Evolutionary conservation across 2,113 vertebrate genomes (phyloP).

Genomic region (Brachypodius melanocephalos): DNA sequence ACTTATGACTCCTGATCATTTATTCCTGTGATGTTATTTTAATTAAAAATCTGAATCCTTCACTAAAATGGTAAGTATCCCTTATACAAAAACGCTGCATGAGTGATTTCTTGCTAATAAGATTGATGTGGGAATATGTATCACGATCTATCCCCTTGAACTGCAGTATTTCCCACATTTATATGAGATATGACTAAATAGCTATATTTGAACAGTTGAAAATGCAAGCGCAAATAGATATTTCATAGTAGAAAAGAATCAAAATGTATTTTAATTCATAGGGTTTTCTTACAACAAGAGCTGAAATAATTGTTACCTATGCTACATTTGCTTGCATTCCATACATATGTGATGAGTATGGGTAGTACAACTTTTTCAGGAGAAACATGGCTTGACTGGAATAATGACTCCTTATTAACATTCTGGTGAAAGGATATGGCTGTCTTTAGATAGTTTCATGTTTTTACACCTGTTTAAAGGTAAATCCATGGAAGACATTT

Average conservation of each 20-base stretch:
- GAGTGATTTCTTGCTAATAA: neutral
- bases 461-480: neutral
- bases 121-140: neutral
- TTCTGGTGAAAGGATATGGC: neutral
- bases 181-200: neutral
- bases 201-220: neutral
- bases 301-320: neutral
- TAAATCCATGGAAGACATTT: fast-evolving
- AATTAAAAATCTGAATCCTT: neutral
- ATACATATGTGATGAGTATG: neutral
- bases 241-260: neutral
- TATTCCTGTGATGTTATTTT: neutral
- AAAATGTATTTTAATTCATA: neutral
- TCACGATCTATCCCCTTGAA: neutral
- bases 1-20: neutral
- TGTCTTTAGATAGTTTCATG: neutral
- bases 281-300: neutral
- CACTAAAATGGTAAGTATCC: neutral
- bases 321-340: neutral
- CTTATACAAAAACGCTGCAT: neutral
- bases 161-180: neutral
- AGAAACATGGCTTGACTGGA: neutral
- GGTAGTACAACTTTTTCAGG: neutral
- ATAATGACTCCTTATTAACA: neutral
- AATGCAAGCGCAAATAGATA: neutral